These are phyloP conservation scores for Lasioglossum figueresi DNA, from an alignment of 2,888 invertebrate genomes.

Conservation along the genomic window DNA sequence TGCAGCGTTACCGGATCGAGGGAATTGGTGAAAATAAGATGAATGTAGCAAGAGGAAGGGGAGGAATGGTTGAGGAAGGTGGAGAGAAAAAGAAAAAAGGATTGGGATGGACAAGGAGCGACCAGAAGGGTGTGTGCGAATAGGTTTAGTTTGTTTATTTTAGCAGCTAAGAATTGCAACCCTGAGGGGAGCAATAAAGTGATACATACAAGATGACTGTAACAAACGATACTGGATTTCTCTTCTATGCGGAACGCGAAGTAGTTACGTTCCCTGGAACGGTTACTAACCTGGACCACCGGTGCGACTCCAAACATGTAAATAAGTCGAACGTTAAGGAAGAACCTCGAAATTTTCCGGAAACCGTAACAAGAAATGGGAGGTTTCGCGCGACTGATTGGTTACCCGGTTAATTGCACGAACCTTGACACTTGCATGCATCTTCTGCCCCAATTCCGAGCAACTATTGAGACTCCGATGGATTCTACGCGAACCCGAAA, in stretches of 20 bases:
- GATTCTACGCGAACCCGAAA: slow-evolving; percentile 5
- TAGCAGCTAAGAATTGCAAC: too few relatives aligned
- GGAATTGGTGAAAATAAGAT: neutral
- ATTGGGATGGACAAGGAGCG: too few relatives aligned
- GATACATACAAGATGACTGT: too few relatives aligned
- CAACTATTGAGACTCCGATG: neutral
- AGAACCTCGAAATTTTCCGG: neutral
- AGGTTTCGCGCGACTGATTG: slow-evolving; percentile 1
- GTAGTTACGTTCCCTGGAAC: neutral
- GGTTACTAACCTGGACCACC: neutral
- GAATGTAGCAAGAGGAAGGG: too few relatives aligned
- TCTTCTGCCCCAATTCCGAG: neutral
- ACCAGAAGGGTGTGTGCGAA: too few relatives aligned
- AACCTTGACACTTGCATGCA: slow-evolving; percentile 11
- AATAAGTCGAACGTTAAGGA: neutral
- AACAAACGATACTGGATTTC: neutral
- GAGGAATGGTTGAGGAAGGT: too few relatives aligned
- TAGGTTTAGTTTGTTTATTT: too few relatives aligned
- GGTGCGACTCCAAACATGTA: neutral
- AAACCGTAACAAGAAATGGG: slow-evolving; percentile 2
- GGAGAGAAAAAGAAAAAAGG: too few relatives aligned
- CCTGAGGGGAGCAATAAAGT: too few relatives aligned
- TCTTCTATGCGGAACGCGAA: neutral
- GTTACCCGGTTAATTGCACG: neutral
- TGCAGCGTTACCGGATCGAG: neutral